Percentiles rank a stretch among this genome's conserved stretches.
phyloP scores from a whole-genome alignment of 2,797 vertebrate genomes.

The Pangasius krempfi region DNA sequence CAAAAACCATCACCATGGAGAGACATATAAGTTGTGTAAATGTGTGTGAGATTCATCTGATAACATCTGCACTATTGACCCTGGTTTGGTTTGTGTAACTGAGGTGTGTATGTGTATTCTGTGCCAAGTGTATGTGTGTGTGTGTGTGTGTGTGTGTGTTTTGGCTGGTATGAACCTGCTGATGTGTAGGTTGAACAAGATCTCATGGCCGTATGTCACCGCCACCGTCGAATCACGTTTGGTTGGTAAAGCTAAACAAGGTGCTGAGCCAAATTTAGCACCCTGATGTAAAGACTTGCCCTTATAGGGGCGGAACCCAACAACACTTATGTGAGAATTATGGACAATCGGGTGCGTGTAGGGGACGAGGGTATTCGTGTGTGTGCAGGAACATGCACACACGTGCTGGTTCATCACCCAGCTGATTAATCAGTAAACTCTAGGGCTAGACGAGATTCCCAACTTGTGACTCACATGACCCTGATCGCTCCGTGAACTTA shows the following conservation, averaged over 20 bases:
- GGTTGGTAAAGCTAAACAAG: conserved; percentile 64
- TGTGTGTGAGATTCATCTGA: neutral
- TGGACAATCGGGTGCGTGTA: neutral
- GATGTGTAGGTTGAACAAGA: conserved; percentile 44
- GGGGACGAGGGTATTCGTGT: neutral
- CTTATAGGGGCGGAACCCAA: conserved; percentile 35
- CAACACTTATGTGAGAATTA: conserved; percentile 23
- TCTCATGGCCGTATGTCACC: conserved; percentile 67
- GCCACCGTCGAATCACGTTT: conserved; percentile 60
- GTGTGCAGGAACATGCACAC: neutral
- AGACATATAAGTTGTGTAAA: neutral
- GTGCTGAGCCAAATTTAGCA: conserved; percentile 60
- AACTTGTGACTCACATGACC: conserved; percentile 14
- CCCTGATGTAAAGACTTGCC: conserved; percentile 46
- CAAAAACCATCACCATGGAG: neutral
- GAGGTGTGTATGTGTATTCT: neutral
- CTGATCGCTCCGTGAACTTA: neutral
- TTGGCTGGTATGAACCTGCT: conserved; percentile 38
- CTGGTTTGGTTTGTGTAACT: conserved; percentile 10
- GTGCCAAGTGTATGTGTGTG: conserved; percentile 23
- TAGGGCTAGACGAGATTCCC: conserved; percentile 12
- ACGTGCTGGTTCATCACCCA: neutral
- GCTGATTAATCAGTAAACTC: conserved; percentile 38
- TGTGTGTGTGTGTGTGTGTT: conserved; percentile 18
- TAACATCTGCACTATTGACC: conserved; percentile 32